These are phyloP conservation scores for Delichon dasypus DNA, from an alignment of 2,797 vertebrate species.

Conservation along the genomic window DNA sequence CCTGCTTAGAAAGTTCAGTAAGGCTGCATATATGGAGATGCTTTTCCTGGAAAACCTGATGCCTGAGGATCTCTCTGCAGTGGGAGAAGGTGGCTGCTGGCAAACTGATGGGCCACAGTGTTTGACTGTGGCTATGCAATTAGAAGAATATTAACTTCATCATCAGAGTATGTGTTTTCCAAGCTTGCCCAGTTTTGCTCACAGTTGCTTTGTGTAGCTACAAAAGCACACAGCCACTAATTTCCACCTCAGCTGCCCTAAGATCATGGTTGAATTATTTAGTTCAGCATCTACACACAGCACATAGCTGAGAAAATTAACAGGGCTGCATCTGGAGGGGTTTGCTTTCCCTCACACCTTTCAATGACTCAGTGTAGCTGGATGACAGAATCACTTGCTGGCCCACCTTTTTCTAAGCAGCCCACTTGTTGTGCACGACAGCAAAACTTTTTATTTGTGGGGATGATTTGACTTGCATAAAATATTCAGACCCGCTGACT, in stretches of 20 bases:
- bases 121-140: not conserved
- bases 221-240: not conserved
- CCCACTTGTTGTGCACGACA: not conserved
- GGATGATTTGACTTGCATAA: not conserved
- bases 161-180: not conserved
- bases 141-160: conserved; percentile 18
- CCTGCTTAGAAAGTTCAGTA: not conserved
- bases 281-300: not conserved
- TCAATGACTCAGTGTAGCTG: not conserved
- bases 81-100: not conserved
- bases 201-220: not conserved
- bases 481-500: not conserved
- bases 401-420: not conserved
- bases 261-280: not conserved
- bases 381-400: not conserved
- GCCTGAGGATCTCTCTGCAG: not conserved
- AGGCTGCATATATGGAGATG: not conserved
- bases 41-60: not conserved
- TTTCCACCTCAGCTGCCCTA: not conserved
- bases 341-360: not conserved
- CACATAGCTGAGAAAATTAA: not conserved
- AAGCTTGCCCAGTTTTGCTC: not conserved
- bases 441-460: not conserved
- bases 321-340: not conserved
- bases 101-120: not conserved